These are phyloP conservation scores for Nephrotoma guestfalica DNA, from an alignment of 2,888 invertebrate genomes.

Conservation along the genomic window DNA sequence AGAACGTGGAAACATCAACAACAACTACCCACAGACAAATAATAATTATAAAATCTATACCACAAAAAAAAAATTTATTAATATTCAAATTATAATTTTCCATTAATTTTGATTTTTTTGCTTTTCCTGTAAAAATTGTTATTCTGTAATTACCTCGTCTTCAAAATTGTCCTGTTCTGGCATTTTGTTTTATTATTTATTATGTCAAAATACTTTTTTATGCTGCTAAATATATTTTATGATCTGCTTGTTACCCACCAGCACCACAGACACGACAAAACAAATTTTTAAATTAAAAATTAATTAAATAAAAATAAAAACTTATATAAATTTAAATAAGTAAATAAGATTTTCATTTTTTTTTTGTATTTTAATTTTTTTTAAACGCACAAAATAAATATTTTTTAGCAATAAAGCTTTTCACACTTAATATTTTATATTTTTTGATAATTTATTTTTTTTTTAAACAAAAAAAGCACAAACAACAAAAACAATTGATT, in stretches of 20 bases:
- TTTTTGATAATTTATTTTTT: background rate
- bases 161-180: slow-evolving; percentile 33
- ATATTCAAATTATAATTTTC: too few relatives aligned
- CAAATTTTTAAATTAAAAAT: background rate
- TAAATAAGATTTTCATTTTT: background rate
- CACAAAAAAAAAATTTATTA: too few relatives aligned
- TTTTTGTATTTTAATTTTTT: background rate
- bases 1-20: background rate
- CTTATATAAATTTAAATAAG: background rate
- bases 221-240: background rate
- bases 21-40: background rate
- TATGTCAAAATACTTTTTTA: background rate
- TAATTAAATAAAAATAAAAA: background rate
- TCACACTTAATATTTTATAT: background rate
- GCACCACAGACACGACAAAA: background rate
- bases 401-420: background rate
- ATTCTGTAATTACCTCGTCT: slow-evolving; percentile 28
- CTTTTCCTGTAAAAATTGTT: background rate
- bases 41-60: background rate
- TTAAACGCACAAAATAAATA: background rate
- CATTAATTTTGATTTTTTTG: background rate
- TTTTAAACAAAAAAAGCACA: background rate
- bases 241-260: background rate
- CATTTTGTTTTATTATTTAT: slow-evolving; percentile 17
- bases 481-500: background rate